A percentile compares a stretch with the other conserved stretches of the same genome.
These are phyloP conservation scores for Anas georgica DNA, from an alignment of 2,797 vertebrate genomes.

Conservation along the genomic window DNA sequence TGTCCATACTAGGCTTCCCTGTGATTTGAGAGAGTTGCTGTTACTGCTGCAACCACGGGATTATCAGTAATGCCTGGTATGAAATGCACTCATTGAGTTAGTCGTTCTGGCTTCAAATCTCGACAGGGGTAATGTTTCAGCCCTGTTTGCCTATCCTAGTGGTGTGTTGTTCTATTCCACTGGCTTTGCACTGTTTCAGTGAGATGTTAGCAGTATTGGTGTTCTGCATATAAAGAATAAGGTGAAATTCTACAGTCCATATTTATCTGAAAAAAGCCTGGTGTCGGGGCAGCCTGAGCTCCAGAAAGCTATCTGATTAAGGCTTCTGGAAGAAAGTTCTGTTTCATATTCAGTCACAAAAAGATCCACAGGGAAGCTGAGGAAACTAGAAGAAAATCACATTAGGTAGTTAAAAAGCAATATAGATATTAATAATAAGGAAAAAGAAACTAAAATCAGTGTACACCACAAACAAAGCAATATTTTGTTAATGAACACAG, in stretches of 20 bases:
- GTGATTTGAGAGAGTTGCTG: slow-evolving; percentile 28
- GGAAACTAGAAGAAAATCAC: not conserved
- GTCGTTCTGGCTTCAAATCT: slow-evolving; percentile 39
- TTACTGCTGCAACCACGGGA: slow-evolving; percentile 13
- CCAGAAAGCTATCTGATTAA: not conserved
- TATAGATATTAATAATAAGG: not conserved
- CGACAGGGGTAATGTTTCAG: slow-evolving; percentile 21
- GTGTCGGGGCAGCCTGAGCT: not conserved
- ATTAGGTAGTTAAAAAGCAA: not conserved
- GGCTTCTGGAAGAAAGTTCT: not conserved
- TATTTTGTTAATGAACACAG: not conserved
- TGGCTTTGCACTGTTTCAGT: not conserved
- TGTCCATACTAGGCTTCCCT: not conserved
- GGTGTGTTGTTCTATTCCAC: not conserved
- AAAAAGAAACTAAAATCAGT: not conserved
- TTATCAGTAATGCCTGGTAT: slow-evolving; percentile 57
- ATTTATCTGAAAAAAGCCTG: not conserved
- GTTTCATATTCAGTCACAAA: not conserved
- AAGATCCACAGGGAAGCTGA: not conserved
- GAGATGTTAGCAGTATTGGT: fast-evolving
- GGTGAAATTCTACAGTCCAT: not conserved
- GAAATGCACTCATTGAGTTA: slow-evolving; percentile 1
- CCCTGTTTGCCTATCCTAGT: not conserved
- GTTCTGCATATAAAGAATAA: not conserved
- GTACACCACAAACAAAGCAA: not conserved